Evolutionary conservation across 1,140 invertebrate genomes (phyloP).

Genomic region (Temnothorax curvispinosus): DNA sequence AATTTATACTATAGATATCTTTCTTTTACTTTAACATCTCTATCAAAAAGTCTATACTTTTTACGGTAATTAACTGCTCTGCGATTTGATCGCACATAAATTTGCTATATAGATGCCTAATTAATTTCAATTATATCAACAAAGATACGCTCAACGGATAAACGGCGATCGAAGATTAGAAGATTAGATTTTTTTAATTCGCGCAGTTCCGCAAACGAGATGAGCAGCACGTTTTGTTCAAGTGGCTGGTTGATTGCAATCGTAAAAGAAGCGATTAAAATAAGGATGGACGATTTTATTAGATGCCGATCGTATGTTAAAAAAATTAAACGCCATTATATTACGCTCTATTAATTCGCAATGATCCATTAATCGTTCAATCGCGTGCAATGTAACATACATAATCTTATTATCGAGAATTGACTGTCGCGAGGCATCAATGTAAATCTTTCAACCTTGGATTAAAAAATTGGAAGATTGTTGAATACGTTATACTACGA

Average conservation of each 20-base stretch:
- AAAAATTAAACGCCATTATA: slow-evolving; percentile 25
- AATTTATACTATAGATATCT: background rate
- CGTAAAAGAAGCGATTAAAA: background rate
- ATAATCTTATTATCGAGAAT: slow-evolving; percentile 49
- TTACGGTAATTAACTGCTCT: background rate
- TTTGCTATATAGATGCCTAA: background rate
- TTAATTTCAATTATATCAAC: background rate
- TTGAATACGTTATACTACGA: background rate
- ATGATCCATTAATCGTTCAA: slow-evolving; percentile 13
- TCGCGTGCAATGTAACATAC: slow-evolving; percentile 43
- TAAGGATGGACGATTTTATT: background rate
- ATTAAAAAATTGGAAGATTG: background rate
- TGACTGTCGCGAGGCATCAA: slow-evolving; percentile 5
- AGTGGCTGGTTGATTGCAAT: background rate
- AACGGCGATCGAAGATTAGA: slow-evolving; percentile 8
- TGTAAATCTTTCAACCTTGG: slow-evolving; percentile 8
- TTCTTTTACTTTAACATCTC: background rate
- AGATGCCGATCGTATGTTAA: background rate
- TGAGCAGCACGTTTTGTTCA: background rate
- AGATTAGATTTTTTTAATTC: slow-evolving; percentile 4
- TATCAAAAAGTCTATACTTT: background rate
- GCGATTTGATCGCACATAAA: slow-evolving; percentile 15
- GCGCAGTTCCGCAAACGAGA: background rate
- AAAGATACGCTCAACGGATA: background rate
- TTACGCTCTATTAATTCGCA: slow-evolving; percentile 23